Base-by-base conservation (phyloP, 2,797 vertebrate species). In the Sus cebifrons region DNA sequence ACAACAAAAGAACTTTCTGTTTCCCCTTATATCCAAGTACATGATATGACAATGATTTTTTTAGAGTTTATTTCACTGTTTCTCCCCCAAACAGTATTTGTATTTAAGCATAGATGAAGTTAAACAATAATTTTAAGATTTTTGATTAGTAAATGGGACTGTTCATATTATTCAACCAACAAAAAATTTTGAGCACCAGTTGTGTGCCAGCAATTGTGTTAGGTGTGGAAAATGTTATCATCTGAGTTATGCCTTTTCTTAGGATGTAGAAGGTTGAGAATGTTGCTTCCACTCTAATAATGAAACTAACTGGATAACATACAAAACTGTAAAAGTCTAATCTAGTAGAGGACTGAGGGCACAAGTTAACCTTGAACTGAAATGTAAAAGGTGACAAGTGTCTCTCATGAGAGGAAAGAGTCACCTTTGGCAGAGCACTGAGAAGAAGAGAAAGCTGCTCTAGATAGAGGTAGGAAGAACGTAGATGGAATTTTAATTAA, bases 31-130 rank as follows among this genome's bases (percentile, higher is more conserved):
- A 23, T 89, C n/a, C 15, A 82, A 64, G 14, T 86, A 70, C 3
- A 86, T 29, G 62, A 75, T 23, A 40, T 3, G 29, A 58, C 32
- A 5, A 0, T 49, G 18, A 62, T 36, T 49, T 56, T 81, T 70
- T 78, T 71, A 92, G 56, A 94, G 36, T 88, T 27, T 68, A 67
- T 68, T 81, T 81, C 10, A 86, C 11, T 73, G 32, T 25, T 95
- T 83, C 14, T 86, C n/a, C 82, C 58, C 75, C 49, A 70, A 87
- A 88, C 18, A 83, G 15, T 73, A 77, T 73, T 12, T 79, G 36
- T 82, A 21, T 89, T 44, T 56, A 78, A 94, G 23, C 17, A 88
- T 10, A 88, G 36, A 73, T 94, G 44, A 70, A 89, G 54, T 67
- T 17, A 68, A 87, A 60, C 17, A 68, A 56, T 62, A 78, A 78